Evolutionary conservation across 2,797 vertebrate genomes (phyloP).

Genomic region (Centropyge bicolor): DNA sequence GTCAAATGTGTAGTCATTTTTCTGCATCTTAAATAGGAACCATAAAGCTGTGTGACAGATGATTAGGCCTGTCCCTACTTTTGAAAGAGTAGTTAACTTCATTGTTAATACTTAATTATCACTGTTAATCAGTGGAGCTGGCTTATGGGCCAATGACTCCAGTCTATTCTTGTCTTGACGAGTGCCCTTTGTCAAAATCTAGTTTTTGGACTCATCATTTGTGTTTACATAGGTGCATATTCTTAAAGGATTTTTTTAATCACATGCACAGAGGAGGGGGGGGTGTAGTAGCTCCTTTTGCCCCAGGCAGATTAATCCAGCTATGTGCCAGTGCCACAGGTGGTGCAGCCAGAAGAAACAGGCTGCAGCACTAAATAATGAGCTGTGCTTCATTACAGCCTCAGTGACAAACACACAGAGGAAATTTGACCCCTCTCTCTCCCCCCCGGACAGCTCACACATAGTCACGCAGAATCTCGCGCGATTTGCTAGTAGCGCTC

Average conservation of each 20-base stretch:
- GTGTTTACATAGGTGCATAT: background rate
- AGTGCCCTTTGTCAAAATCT: background rate
- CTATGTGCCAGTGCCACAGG: constrained; percentile 2
- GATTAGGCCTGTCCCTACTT: too few relatives aligned
- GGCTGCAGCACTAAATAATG: background rate
- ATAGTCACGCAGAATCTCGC: constrained; percentile 55
- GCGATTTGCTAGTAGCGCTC: constrained; percentile 24
- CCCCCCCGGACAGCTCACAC: background rate
- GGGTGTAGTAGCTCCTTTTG: background rate
- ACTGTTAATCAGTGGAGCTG: too few relatives aligned
- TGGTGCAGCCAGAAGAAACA: background rate
- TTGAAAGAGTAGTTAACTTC: too few relatives aligned
- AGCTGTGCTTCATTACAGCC: background rate
- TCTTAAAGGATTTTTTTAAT: background rate
- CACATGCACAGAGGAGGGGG: background rate
- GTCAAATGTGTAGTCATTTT: too few relatives aligned
- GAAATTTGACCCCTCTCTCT: constrained; percentile 11
- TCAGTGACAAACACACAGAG: background rate
- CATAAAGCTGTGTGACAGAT: too few relatives aligned
- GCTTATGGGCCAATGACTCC: too few relatives aligned
- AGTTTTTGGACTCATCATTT: background rate
- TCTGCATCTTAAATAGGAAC: too few relatives aligned
- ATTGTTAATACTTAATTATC: too few relatives aligned
- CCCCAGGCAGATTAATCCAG: background rate
- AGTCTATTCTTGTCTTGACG: too few relatives aligned